Conservation (phyloP, 2,113 vertebrate genomes). For the Elgaria multicarinata region DNA sequence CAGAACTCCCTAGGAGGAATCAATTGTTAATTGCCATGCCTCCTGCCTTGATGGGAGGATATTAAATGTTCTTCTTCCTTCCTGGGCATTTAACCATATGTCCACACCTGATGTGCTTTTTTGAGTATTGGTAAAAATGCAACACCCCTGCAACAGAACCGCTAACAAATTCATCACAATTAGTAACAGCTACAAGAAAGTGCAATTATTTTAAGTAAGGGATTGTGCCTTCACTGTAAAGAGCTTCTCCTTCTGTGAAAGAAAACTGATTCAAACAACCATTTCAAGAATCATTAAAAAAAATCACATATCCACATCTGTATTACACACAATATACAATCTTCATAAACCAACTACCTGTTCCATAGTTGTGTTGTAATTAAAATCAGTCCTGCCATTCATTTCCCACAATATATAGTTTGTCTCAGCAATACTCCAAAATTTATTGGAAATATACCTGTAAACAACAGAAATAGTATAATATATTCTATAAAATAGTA, state of each 20-base stretch:
- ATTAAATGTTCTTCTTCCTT: too few species aligned
- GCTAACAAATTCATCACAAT: background rate
- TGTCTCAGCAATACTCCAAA: slow-evolving; percentile 23
- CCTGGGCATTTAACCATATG: too few species aligned
- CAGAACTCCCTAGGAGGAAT: too few species aligned
- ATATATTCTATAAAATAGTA: background rate
- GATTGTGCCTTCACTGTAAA: background rate
- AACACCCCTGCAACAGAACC: background rate
- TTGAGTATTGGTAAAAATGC: background rate
- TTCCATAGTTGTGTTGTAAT: slow-evolving; percentile 57
- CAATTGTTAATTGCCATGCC: too few species aligned
- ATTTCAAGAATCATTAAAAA: background rate
- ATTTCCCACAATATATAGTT: slow-evolving; percentile 72
- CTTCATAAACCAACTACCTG: slow-evolving; percentile 26
- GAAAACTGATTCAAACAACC: background rate
- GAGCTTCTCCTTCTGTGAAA: background rate
- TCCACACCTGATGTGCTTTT: background rate
- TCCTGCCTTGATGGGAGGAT: too few species aligned
- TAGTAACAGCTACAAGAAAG: background rate
- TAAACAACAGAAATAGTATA: background rate
- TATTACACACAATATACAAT: background rate
- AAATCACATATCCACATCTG: background rate
- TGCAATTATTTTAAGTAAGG: background rate
- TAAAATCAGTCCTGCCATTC: slow-evolving; percentile 62
- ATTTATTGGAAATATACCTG: slow-evolving; percentile 41